These are phyloP conservation scores for Psettodes erumei DNA, from an alignment of 2,113 vertebrate genomes.

Conservation along the genomic window DNA sequence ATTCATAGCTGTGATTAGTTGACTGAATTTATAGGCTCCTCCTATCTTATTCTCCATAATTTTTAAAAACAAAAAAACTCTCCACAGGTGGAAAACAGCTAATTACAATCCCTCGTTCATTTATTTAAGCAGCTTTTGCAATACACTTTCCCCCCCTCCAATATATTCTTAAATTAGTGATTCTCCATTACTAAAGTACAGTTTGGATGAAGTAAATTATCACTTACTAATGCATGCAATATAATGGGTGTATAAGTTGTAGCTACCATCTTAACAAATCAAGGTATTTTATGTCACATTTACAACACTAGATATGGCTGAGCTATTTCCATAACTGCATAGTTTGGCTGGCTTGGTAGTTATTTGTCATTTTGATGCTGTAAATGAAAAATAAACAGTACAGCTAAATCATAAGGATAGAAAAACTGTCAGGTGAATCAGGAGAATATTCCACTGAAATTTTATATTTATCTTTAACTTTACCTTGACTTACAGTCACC, in stretches of 20 bases:
- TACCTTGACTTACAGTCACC: neutral
- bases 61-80: constrained; percentile 31
- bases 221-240: neutral
- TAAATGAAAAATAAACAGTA: neutral
- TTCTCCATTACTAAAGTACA: neutral
- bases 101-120: constrained; percentile 29
- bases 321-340: neutral
- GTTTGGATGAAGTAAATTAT: neutral
- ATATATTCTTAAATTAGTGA: constrained; percentile 11
- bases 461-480: neutral
- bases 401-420: too few species aligned
- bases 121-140: constrained; percentile 18
- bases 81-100: constrained; percentile 42
- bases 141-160: neutral
- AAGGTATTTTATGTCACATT: too few species aligned
- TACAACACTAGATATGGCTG: too few species aligned
- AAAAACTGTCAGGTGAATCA: too few species aligned
- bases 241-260: neutral
- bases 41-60: constrained; percentile 12
- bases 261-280: neutral
- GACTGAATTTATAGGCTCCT: constrained; percentile 47
- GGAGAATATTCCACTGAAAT: neutral
- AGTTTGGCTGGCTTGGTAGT: neutral
- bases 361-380: neutral
- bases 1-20: constrained; percentile 50